These are phyloP conservation scores for Theocolax elegans DNA, from an alignment of 1,140 invertebrate species.

Conservation along the genomic window DNA sequence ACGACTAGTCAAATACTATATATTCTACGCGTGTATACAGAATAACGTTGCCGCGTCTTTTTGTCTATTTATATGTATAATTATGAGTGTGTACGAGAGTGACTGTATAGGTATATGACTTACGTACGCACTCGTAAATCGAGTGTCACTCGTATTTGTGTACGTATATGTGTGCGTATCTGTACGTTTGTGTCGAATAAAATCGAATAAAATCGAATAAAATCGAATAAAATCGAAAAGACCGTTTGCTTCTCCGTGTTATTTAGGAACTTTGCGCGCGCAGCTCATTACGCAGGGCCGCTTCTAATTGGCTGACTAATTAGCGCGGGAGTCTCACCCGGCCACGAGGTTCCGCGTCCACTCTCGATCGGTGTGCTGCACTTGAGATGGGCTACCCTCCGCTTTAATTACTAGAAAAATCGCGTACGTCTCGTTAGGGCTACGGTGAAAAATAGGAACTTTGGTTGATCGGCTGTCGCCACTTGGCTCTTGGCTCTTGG, in stretches of 20 bases:
- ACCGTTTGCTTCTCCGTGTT: neutral
- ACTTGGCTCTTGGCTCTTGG: no score
- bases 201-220: no score
- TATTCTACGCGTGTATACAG: neutral
- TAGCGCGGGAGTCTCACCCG: conserved; percentile 57
- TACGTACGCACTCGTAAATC: conserved; percentile 2
- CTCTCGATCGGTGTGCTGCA: neutral
- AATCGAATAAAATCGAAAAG: neutral
- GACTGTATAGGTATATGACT: neutral
- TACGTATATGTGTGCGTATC: conserved; percentile 1
- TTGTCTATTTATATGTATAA: neutral
- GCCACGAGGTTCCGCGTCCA: neutral
- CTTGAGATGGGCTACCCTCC: neutral
- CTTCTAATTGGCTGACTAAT: conserved; percentile 66
- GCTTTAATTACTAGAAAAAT: neutral
- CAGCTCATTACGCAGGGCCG: conserved; percentile 65
- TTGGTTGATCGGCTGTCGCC: conserved; percentile 57
- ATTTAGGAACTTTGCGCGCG: conserved; percentile 67
- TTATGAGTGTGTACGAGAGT: neutral
- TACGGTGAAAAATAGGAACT: conserved; percentile 67
- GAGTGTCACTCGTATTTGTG: conserved; percentile 19
- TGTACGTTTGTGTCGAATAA: neutral
- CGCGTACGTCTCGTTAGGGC: conserved; percentile 18
- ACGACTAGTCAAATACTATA: no score
- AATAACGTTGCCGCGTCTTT: neutral